A percentile compares a stretch with the other conserved stretches of the same genome.
Conservation (phyloP, 1,140 invertebrate genomes). For the Drosophila parvula region DNA sequence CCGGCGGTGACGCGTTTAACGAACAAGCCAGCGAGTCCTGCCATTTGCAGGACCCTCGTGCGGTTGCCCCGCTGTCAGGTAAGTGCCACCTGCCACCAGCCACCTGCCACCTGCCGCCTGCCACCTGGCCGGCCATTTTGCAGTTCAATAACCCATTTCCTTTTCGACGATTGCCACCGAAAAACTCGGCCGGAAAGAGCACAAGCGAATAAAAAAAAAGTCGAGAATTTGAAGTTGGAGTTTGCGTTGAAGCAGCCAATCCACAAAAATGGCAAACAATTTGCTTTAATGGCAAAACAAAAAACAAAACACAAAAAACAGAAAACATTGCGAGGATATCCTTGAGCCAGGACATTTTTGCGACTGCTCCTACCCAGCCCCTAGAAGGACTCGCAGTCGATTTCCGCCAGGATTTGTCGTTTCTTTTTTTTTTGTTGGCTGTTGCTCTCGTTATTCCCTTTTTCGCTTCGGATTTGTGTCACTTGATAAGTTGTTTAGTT, state of each 20-base stretch:
- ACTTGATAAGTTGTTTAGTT: constrained; percentile 54
- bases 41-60: constrained; percentile 44
- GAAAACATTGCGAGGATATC: constrained; percentile 55
- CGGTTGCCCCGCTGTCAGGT: constrained; percentile 34
- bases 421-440: constrained; percentile 5
- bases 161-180: background rate
- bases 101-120: constrained; percentile 9
- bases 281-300: constrained; percentile 68
- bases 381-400: constrained; percentile 24
- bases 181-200: constrained; percentile 3
- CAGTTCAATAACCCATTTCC: constrained; percentile 67
- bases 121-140: constrained; percentile 50
- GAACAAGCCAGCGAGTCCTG: constrained; percentile 35
- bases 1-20: constrained; percentile 46
- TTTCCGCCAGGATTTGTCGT: constrained; percentile 25
- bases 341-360: constrained; percentile 39
- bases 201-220: constrained; percentile 18
- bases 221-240: constrained; percentile 29
- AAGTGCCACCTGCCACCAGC: constrained; percentile 29
- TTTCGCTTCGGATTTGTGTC: constrained; percentile 39
- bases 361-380: background rate
- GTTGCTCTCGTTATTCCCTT: constrained; percentile 12
- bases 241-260: constrained; percentile 46
- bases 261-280: constrained; percentile 73
- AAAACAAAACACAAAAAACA: constrained; percentile 39